A percentile compares a stretch with the other conserved stretches of the same genome.
Evolutionary conservation across 2,797 vertebrate species (phyloP).

Genomic region (Onychomys arenicola): DNA sequence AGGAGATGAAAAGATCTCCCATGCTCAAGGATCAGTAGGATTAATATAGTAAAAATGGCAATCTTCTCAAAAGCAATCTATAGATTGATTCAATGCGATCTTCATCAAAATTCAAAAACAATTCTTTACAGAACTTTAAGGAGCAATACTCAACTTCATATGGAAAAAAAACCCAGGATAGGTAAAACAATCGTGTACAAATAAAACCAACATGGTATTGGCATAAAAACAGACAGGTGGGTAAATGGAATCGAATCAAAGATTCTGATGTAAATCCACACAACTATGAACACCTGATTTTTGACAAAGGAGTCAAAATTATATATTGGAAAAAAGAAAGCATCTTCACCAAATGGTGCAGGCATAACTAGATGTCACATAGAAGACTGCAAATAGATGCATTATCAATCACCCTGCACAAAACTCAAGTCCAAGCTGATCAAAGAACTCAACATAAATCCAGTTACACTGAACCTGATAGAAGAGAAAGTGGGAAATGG

Average conservation of each 20-base stretch:
- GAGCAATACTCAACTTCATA: neutral
- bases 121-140: neutral
- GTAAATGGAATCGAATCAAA: neutral
- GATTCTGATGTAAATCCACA: neutral
- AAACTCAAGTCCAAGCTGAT: neutral
- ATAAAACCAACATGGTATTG: neutral
- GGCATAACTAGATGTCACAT: neutral
- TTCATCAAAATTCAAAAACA: neutral
- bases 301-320: no score
- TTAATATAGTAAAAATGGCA: neutral
- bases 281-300: no score
- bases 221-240: neutral
- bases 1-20: neutral
- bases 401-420: neutral
- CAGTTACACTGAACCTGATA: neutral
- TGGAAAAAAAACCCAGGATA: neutral
- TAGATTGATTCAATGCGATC: neutral
- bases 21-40: neutral
- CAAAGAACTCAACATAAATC: neutral
- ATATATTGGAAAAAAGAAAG: neutral
- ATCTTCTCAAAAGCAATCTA: neutral
- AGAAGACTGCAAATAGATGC: neutral
- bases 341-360: neutral
- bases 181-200: neutral
- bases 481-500: neutral